Conservation (phyloP, 2,888 invertebrate species). For the Andricus quercusramuli region DNA sequence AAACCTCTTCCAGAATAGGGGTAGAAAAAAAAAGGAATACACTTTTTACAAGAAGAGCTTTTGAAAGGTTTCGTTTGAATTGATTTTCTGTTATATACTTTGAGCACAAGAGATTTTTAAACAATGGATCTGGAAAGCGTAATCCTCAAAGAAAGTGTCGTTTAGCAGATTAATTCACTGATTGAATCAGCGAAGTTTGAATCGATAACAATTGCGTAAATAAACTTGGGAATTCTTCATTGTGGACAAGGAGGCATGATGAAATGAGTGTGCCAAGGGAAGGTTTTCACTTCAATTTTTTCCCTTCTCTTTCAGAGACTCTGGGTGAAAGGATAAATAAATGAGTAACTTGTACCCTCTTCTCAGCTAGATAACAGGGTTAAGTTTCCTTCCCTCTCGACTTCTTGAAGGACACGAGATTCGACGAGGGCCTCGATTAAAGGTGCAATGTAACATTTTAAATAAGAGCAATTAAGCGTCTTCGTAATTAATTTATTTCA, state of each 20-base stretch:
- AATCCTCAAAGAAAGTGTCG: not conserved
- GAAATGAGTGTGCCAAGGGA: not conserved
- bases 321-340: slow-evolving; percentile 24
- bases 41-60: not conserved
- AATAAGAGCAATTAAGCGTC: not conserved
- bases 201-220: not conserved
- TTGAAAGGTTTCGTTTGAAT: not conserved
- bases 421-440: not conserved
- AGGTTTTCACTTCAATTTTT: not conserved
- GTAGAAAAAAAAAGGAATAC: not conserved
- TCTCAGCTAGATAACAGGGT: not conserved
- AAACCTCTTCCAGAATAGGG: not conserved
- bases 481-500: not conserved
- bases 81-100: not conserved
- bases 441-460: not conserved
- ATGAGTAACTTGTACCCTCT: slow-evolving; percentile 18
- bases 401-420: not conserved
- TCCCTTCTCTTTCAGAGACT: not conserved
- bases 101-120: not conserved
- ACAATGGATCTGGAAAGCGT: not conserved
- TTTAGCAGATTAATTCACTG: not conserved
- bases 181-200: not conserved
- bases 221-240: not conserved
- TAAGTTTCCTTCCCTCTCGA: not conserved
- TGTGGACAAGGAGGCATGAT: not conserved